These are phyloP conservation scores for Malthinus seriepunctatus DNA, from an alignment of 2,888 invertebrate species.

Conservation along the genomic window DNA sequence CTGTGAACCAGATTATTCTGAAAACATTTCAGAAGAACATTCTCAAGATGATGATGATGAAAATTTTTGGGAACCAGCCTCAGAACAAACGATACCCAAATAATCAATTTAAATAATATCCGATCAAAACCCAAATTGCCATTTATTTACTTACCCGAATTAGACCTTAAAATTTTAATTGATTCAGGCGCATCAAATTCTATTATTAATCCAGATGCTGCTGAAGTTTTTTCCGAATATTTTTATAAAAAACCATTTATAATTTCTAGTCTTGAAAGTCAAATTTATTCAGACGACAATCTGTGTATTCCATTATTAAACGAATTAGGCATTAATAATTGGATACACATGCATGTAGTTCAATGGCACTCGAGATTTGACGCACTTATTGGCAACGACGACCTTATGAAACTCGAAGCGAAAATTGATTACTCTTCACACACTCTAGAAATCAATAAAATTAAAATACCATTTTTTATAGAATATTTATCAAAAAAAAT, in stretches of 20 bases:
- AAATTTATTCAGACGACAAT: slow-evolving; percentile 1
- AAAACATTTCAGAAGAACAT: no score
- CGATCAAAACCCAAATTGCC: slow-evolving; percentile 21
- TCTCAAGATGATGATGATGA: not conserved
- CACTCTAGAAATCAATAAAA: not conserved
- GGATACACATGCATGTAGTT: slow-evolving; percentile 3
- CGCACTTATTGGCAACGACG: slow-evolving; percentile 9
- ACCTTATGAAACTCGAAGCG: slow-evolving; percentile 11
- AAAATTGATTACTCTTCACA: slow-evolving; percentile 9
- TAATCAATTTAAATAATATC: slow-evolving; percentile 15
- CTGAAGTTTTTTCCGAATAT: not conserved
- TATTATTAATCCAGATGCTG: slow-evolving; percentile 11
- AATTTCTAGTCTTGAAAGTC: not conserved
- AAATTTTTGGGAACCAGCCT: slow-evolving; percentile 19
- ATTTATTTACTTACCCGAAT: slow-evolving; percentile 10
- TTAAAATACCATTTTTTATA: not conserved
- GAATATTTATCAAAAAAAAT: not conserved
- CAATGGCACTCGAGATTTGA: slow-evolving; percentile 13
- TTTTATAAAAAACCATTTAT: slow-evolving; percentile 13
- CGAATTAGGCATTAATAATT: slow-evolving; percentile 8
- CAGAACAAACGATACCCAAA: no score
- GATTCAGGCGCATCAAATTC: slow-evolving; percentile 21
- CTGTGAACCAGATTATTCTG: not conserved
- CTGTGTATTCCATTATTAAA: not conserved
- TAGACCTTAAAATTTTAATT: slow-evolving; percentile 22